These are phyloP conservation scores for Rhombomys opimus DNA, from an alignment of 2,113 vertebrate species.

Conservation along the genomic window DNA sequence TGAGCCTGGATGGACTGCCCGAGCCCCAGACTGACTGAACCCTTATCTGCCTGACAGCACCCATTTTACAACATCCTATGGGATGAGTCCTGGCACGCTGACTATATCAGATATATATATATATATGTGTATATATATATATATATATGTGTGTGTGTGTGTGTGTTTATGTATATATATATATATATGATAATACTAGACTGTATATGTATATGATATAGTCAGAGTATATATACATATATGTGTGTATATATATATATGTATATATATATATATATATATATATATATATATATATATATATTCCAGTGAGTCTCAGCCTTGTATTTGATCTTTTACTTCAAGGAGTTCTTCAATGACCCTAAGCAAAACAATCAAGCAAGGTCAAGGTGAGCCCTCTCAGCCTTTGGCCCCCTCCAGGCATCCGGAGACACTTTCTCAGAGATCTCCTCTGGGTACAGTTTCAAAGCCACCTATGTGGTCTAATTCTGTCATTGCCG, in stretches of 20 bases:
- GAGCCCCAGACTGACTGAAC: not conserved
- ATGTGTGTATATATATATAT: too few species aligned
- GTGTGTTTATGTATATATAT: too few species aligned
- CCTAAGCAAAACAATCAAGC: not conserved
- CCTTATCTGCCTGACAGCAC: not conserved
- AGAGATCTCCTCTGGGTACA: not conserved
- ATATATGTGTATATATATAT: too few species aligned
- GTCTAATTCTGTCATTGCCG: not conserved
- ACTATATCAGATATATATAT: not conserved
- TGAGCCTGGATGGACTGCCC: fast-evolving
- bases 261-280: too few species aligned
- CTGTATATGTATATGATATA: too few species aligned
- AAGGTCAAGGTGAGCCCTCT: not conserved
- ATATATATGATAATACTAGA: too few species aligned
- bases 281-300: too few species aligned
- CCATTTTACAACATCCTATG: not conserved
- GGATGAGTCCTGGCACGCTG: not conserved
- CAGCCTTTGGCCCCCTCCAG: not conserved
- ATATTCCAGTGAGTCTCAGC: not conserved
- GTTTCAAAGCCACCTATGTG: not conserved
- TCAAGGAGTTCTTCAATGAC: not conserved
- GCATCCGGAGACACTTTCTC: not conserved
- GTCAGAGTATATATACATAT: too few species aligned
- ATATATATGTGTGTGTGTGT: too few species aligned
- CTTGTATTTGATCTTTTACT: not conserved